A percentile compares a stretch with the other conserved stretches of the same genome.
Evolutionary conservation across 30 jellyfish, hydroid and myxozoan genomes (phyloP).

Genomic region (Chrysaora quinquecirrha): DNA sequence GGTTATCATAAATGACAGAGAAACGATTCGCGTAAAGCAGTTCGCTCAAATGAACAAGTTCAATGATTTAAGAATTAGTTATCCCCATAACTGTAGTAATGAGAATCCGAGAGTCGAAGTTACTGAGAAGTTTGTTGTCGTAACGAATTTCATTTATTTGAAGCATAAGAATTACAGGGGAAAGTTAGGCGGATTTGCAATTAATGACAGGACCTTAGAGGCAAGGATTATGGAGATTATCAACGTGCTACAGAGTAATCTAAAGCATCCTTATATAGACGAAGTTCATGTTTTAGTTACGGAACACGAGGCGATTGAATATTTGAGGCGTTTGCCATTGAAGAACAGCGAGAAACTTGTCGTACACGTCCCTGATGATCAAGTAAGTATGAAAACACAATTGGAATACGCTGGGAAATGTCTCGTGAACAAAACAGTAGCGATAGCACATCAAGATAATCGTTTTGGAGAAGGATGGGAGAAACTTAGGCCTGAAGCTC

Average conservation of each 20-base stretch:
- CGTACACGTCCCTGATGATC: slow-evolving; percentile 6
- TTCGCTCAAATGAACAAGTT: no score
- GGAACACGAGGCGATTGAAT: slow-evolving; percentile 6
- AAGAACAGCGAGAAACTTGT: slow-evolving; percentile 46
- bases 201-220: no score
- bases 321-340: slow-evolving; percentile 12
- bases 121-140: not conserved
- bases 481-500: not conserved
- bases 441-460: slow-evolving; percentile 47
- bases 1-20: no score
- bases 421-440: slow-evolving; percentile 10
- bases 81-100: no score
- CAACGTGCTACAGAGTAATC: slow-evolving; percentile 23
- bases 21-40: no score
- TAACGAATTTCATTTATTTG: not conserved
- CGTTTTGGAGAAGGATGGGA: slow-evolving; percentile 55
- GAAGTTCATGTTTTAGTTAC: slow-evolving; percentile 30
- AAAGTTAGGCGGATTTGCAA: no score
- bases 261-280: slow-evolving; percentile 12
- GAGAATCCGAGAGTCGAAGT: no score
- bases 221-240: slow-evolving; percentile 46
- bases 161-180: no score
- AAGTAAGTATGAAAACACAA: not conserved
- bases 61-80: no score
- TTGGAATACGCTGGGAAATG: slow-evolving; percentile 24